A percentile compares a stretch with the other conserved stretches of the same genome.
These are phyloP conservation scores for Lycocerus yunnanus DNA, from an alignment of 2,888 invertebrate species.

Conservation along the genomic window DNA sequence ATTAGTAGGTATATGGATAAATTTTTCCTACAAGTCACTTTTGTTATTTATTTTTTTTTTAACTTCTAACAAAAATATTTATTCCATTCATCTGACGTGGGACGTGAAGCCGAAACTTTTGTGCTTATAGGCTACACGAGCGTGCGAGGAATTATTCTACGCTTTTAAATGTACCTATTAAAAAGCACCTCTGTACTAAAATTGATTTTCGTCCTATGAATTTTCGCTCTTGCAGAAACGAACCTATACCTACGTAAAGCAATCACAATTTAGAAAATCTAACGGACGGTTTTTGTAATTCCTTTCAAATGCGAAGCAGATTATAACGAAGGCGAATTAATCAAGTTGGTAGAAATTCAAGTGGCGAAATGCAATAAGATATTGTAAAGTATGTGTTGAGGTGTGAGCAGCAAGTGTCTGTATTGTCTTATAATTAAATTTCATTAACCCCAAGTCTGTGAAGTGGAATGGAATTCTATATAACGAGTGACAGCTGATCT, in stretches of 20 bases:
- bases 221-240: background rate
- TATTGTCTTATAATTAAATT: conserved; percentile 55
- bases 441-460: conserved; percentile 49
- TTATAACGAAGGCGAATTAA: conserved; percentile 12
- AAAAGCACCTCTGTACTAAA: background rate
- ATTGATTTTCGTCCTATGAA: background rate
- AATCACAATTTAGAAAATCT: background rate
- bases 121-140: no score
- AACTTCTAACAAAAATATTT: no score
- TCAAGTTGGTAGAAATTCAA: conserved; percentile 21
- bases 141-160: no score
- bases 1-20: no score
- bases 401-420: conserved; percentile 47
- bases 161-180: no score
- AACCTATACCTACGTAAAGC: background rate
- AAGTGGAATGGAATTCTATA: conserved; percentile 45
- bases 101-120: no score
- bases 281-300: background rate
- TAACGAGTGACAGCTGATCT: conserved; percentile 52
- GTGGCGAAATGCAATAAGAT: conserved; percentile 48
- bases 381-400: conserved; percentile 51
- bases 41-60: no score
- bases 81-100: no score
- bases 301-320: background rate
- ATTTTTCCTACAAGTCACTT: no score